These are phyloP conservation scores for Ephialtes manifestator DNA, from an alignment of 2,888 invertebrate species.

Conservation along the genomic window DNA sequence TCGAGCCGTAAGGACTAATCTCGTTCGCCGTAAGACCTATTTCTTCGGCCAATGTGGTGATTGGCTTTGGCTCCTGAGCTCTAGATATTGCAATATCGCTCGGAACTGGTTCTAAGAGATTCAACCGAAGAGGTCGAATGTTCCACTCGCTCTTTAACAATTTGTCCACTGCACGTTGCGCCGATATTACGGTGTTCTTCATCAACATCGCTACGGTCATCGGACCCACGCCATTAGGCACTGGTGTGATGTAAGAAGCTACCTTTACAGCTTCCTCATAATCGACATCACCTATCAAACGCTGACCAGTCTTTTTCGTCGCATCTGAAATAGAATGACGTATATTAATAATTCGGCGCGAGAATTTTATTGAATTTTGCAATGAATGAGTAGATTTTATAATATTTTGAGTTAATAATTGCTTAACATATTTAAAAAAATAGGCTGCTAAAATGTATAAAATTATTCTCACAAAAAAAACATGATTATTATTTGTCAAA, in stretches of 20 bases:
- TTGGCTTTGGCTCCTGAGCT: constrained; percentile 95
- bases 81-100: constrained; percentile 97
- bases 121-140: constrained; percentile 90
- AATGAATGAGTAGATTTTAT: too few species aligned
- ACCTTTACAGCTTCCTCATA: constrained; percentile 92
- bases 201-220: constrained; percentile 99
- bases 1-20: constrained; percentile 95
- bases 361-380: too few species aligned
- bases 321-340: constrained; percentile 88
- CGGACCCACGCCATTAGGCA: constrained; percentile 98
- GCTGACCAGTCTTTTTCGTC: constrained; percentile 92
- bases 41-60: constrained; percentile 92
- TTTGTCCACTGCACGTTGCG: constrained; percentile 89
- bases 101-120: constrained; percentile 92
- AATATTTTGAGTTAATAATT: too few species aligned
- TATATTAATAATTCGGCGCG: constrained; percentile 32
- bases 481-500: too few species aligned
- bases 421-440: too few species aligned
- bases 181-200: constrained; percentile 96
- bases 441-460: too few species aligned
- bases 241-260: constrained; percentile 97
- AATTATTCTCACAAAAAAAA: too few species aligned
- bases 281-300: constrained; percentile 98
- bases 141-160: constrained; percentile 90
- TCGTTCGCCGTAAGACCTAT: constrained; percentile 94